Evolutionary conservation across 2,888 invertebrate species (phyloP), one percentile per base, ranked within the genome.

Genomic region (Zaprionus lineosus): DNA sequence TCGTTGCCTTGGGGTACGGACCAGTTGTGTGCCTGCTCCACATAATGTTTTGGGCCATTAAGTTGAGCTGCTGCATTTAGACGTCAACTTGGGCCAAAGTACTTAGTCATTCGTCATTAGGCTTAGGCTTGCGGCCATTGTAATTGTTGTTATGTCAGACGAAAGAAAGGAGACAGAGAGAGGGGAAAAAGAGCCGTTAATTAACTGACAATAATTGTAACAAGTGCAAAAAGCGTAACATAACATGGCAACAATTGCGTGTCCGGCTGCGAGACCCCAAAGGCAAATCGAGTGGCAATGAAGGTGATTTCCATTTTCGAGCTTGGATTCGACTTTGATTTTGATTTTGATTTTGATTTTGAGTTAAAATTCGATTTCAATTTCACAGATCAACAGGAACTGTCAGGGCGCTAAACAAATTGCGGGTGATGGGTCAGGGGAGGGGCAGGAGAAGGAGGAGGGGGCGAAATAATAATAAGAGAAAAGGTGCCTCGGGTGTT

Each of bases 161-260:
- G 33, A 47, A 64, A 43, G n/a, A n/a, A n/a, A n/a, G n/a, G n/a
- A n/a, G n/a, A n/a, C n/a, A n/a, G n/a, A n/a, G n/a, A n/a, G n/a
- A 41, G 31, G n/a, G 11, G 11, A 63, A 40, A 46, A 67, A 69
- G 41, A 61, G 41, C 18, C 56, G 62, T 66, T 82, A 79, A 74
- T 70, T 79, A 70, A 65, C 77, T 37, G 51, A 62, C 71, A 77
- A 73, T 71, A 74, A 70, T 44, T 67, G 37, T 52, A 68, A 68
- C 77, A 76, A 79, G 74, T 82, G 79, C 63, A 60, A 46, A 58
- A 57, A 43, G 31, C 12, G 12, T 9, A 34, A 14, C 6, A 31
- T 28, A 57, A 66, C 16, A 43, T 37, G 67, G 59, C 37, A 67
- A 39, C 59, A 68, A 68, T 57, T 66, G 21, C 41, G 16, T 33